Evolutionary conservation across 1,140 invertebrate species (phyloP).

Genomic region (Brachionus sp.): DNA sequence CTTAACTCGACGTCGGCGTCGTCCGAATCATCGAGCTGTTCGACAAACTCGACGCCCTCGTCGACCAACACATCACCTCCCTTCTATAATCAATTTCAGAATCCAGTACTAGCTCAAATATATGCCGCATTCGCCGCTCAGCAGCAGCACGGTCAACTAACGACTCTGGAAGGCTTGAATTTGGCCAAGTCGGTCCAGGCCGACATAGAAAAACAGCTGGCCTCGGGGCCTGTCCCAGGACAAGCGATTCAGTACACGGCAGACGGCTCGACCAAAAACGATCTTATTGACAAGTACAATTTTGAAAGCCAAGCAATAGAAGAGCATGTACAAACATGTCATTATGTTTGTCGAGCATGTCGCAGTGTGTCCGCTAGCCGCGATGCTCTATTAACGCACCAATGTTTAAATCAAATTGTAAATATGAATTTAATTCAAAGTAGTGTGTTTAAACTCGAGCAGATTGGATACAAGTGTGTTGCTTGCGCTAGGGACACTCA

Average conservation of each 20-base stretch:
- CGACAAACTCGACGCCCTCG: not conserved
- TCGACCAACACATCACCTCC: not conserved
- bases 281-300: not conserved
- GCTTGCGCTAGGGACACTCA: not conserved
- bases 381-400: not conserved
- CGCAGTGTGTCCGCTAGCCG: not conserved
- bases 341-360: not conserved
- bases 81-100: not conserved
- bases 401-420: constrained; percentile 1
- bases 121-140: constrained; percentile 13
- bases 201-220: not conserved
- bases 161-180: not conserved
- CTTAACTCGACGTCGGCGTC: not conserved
- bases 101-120: not conserved
- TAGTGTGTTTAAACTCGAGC: constrained; percentile 2
- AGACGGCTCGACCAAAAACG: not conserved
- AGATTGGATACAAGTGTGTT: constrained; percentile 7
- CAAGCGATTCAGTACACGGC: not conserved
- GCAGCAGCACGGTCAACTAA: not conserved
- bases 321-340: not conserved
- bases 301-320: not conserved
- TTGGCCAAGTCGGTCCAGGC: not conserved
- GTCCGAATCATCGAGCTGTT: not conserved
- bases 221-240: no score
- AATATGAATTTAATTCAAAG: not conserved